Percentiles rank a stretch among this genome's conserved stretches.
Evolutionary conservation across 2,888 invertebrate species (phyloP).

Genomic region (Drosophila atripex): DNA sequence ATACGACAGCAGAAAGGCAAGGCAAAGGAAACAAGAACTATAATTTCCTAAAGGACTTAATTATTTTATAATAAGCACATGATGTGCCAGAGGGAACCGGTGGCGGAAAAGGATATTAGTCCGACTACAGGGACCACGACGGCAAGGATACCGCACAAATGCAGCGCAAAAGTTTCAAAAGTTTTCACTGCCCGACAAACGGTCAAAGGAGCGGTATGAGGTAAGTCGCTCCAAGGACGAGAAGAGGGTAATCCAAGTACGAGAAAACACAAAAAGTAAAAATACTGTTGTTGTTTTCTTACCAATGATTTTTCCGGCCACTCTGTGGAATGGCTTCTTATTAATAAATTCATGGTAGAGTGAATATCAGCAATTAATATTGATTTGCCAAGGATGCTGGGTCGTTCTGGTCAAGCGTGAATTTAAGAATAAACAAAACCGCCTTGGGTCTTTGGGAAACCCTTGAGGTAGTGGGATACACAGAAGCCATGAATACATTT

Average conservation of each 20-base stretch:
- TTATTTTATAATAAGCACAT: constrained; percentile 81
- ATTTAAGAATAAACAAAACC: constrained; percentile 16
- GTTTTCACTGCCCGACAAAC: constrained; percentile 54
- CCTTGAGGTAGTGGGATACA: background rate
- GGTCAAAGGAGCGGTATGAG: constrained; percentile 38
- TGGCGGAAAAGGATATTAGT: constrained; percentile 9
- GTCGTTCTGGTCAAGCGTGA: constrained; percentile 10
- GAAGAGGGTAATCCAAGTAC: constrained; percentile 1
- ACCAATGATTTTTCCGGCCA: constrained; percentile 15
- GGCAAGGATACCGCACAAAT: constrained; percentile 63
- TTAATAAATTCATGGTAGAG: constrained; percentile 40
- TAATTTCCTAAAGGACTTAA: constrained; percentile 81
- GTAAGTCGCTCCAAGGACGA: constrained; percentile 18
- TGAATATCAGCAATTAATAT: constrained; percentile 52
- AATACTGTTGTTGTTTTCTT: constrained; percentile 58
- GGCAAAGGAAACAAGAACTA: constrained; percentile 65
- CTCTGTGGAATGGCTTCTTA: constrained; percentile 19
- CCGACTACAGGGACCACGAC: constrained; percentile 11
- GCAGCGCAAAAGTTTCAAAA: constrained; percentile 67
- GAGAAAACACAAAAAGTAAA: constrained; percentile 60
- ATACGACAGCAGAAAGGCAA: constrained; percentile 34
- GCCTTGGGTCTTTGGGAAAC: background rate
- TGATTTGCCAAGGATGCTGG: constrained; percentile 45
- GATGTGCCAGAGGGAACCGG: constrained; percentile 57
- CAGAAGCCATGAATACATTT: background rate